Evolutionary conservation across 1,140 invertebrate genomes (phyloP).

Genomic region (Thaumatotibia leucotreta): DNA sequence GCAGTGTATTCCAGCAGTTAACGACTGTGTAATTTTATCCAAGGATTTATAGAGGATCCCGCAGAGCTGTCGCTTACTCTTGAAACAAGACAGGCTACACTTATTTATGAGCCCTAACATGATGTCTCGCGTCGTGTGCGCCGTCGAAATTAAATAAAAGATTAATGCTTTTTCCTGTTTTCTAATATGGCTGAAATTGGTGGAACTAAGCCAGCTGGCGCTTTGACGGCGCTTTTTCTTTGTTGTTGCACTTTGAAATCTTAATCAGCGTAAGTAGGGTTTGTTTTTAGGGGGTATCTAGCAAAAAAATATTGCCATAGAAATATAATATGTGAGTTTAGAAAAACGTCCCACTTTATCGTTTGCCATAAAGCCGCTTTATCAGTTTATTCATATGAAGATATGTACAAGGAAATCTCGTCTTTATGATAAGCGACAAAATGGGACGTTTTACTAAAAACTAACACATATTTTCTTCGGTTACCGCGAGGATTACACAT

Average conservation of each 20-base stretch:
- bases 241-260: neutral
- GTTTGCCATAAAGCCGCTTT: too few species aligned
- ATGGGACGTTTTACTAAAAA: too few species aligned
- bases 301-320: too few species aligned
- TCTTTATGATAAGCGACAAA: too few species aligned
- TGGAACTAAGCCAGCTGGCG: neutral
- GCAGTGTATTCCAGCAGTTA: conserved; percentile 24
- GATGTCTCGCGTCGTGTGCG: neutral
- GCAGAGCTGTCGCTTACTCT: neutral
- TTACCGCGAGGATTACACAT: too few species aligned
- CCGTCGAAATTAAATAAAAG: conserved; percentile 7
- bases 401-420: too few species aligned
- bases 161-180: conserved; percentile 9
- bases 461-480: too few species aligned
- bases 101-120: conserved; percentile 12
- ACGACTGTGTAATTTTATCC: conserved; percentile 18
- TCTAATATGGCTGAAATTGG: conserved; percentile 7
- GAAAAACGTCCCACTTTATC: too few species aligned
- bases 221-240: neutral
- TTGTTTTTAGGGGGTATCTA: too few species aligned
- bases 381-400: too few species aligned
- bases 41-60: neutral
- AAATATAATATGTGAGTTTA: too few species aligned
- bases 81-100: neutral
- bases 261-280: neutral